phyloP scores from a whole-genome alignment of 92 coral and sea anemone genomes.

The Zoanthus sansibaricus region DNA sequence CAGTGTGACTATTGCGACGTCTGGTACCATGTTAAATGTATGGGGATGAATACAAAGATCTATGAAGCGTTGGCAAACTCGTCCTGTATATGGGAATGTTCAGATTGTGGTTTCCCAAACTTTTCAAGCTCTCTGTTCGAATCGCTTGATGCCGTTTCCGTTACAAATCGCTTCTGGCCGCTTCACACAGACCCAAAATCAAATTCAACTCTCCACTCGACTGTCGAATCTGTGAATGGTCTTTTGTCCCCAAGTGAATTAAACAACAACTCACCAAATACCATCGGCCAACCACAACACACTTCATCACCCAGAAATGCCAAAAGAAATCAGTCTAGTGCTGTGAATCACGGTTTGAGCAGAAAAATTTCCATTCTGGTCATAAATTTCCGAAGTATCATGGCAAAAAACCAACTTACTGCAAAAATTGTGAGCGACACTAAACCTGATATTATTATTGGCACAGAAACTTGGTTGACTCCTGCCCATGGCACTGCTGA shows the following conservation, averaged over 20 bases:
- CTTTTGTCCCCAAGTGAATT: constrained; percentile 8
- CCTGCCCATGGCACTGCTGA: constrained; percentile 52
- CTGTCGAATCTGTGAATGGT: not conserved
- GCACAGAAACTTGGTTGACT: constrained; percentile 62
- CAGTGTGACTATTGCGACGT: too few relatives aligned
- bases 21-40: too few relatives aligned
- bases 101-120: not conserved
- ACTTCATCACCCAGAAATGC: constrained; percentile 14
- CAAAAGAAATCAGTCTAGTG: constrained; percentile 3
- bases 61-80: not conserved
- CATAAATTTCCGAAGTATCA: constrained; percentile 13
- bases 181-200: not conserved
- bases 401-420: constrained; percentile 41
- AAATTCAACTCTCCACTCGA: constrained; percentile 11
- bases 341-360: not conserved
- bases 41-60: not conserved
- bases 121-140: not conserved
- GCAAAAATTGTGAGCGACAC: constrained; percentile 26
- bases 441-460: constrained; percentile 41
- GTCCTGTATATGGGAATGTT: not conserved
- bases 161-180: constrained; percentile 10
- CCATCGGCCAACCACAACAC: constrained; percentile 26
- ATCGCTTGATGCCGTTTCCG: not conserved
- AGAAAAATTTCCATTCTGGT: not conserved
- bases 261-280: constrained; percentile 17